Evolutionary conservation across 1,140 invertebrate species (phyloP), one percentile per base, ranked within the genome.

Genomic region (Gerris buenoi): DNA sequence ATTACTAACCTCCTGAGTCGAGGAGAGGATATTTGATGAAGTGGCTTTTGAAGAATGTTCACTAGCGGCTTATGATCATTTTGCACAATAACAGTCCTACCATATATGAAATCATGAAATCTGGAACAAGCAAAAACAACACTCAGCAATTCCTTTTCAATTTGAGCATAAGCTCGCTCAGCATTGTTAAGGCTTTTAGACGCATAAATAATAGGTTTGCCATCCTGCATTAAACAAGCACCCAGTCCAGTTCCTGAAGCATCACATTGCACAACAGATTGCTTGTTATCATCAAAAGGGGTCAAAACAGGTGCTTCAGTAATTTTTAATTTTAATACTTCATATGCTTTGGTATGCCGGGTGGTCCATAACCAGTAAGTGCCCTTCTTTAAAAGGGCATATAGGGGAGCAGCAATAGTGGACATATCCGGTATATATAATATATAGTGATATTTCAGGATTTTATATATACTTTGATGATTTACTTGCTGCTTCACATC

Each of bases 41-140:
- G 66, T 22, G 74, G 46, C 71, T 81, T 80, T 33, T 73, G 71
- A 70, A 79, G 76, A 18, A 81, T 75, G 0, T 65, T 25, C 56
- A 76, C 74, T 22, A 81, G 46, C 18, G 78, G 78, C 65, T 77
- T 79, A 67, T 81, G 78, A 68, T 81, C 79, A n/a, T 46, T 46
- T 18, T 46, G 33, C 33, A 46, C 33, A 10, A 46, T 68, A n/a
- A 77, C 64, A 25, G 65, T 22, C 63, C 64, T 25, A 14, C 76
- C 74, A 68, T 73, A 74, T 25, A 78, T 69, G 64, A 69, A 75
- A 33, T 74, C 56, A 56, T 75, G 73, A 70, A 76, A 77, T 67
- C 73, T 73, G 5, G 68, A 60, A 61, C 71, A 71, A 5, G 70
- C 72, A 64, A 72, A 75, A 10, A 70, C 66, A n/a, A 76, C 70